Evolutionary conservation across 1,140 invertebrate species (phyloP), one percentile per base, ranked within the genome.

Genomic region (Ceratosolen solmsi): DNA sequence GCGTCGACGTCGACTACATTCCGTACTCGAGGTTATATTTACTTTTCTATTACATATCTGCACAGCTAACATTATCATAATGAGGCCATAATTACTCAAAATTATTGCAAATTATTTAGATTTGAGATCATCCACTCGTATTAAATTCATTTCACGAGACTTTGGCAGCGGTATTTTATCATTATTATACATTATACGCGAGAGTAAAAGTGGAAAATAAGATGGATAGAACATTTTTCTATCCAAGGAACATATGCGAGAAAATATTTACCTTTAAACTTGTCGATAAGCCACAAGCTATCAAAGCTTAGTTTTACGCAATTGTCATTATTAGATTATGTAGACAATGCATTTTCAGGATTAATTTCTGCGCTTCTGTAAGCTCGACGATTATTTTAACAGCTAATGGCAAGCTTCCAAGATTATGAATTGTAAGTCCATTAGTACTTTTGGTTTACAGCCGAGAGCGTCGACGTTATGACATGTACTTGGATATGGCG

Each of bases 1-100:
- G 36, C 63, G 13, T 68, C 11, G 63, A 68, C 63, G 30, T 38
- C 33, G 13, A 38, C 63, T 22, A 4, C 20, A 1, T n/a, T 38
- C 17, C n/a, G n/a, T 2, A 22, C 63, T 79, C 49, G 72, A 83
- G 82, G 82, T 83, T 83, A 83, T 83, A 79, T 80, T 83, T 83
- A 83, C 63, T 22, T 22, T 79, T 27, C 20, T 1, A 38, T n/a
- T 4, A 49, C 38, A 27, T 13, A 27, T 49, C 3, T 30, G 41
- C 20, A 22, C 20, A 30, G 33, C 22, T n/a, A 15, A 17, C 13
- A 1, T 41, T 41, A n/a, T 70, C 13, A 70, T 1, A 1, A 41
- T 41, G 4, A 4, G n/a, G 22, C 2, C 36, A n/a, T 2, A 22
- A 25, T 41, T 41, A 4, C n/a, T 41, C 2, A 1, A 70, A 41